These are phyloP conservation scores for Actinia tenebrosa DNA, from an alignment of 64 coral and sea anemone species.

Conservation along the genomic window DNA sequence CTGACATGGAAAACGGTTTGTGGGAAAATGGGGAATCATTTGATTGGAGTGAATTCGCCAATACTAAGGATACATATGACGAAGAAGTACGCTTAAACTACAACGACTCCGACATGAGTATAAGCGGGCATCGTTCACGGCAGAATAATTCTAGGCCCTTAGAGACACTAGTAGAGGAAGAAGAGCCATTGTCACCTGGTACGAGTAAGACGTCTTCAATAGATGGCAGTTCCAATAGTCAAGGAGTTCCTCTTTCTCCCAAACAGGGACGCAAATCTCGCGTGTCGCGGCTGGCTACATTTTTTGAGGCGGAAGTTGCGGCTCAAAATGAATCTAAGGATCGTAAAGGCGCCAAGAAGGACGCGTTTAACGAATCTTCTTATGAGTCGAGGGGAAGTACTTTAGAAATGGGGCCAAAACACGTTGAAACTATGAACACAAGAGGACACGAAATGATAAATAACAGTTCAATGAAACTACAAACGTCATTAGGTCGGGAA, in stretches of 20 bases:
- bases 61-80: neutral
- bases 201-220: constrained; percentile 24
- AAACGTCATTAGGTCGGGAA: neutral
- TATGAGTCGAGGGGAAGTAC: no score
- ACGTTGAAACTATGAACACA: neutral
- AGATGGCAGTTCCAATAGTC: constrained; percentile 14
- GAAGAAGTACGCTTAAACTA: constrained; percentile 6
- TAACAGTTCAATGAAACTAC: neutral
- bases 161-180: constrained; percentile 52
- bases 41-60: constrained; percentile 12
- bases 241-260: neutral
- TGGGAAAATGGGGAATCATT: constrained; percentile 22
- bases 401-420: no score
- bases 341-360: neutral
- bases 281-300: constrained; percentile 30
- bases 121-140: neutral
- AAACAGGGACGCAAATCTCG: constrained; percentile 21
- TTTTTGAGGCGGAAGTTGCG: constrained; percentile 20
- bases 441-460: neutral
- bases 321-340: neutral
- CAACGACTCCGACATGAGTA: constrained; percentile 9
- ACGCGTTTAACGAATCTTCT: neutral
- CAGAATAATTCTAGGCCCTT: constrained; percentile 24
- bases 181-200: constrained; percentile 25
- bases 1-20: neutral